Base-by-base conservation (phyloP, 1,140 invertebrate species). In the Calliphora vicina region DNA sequence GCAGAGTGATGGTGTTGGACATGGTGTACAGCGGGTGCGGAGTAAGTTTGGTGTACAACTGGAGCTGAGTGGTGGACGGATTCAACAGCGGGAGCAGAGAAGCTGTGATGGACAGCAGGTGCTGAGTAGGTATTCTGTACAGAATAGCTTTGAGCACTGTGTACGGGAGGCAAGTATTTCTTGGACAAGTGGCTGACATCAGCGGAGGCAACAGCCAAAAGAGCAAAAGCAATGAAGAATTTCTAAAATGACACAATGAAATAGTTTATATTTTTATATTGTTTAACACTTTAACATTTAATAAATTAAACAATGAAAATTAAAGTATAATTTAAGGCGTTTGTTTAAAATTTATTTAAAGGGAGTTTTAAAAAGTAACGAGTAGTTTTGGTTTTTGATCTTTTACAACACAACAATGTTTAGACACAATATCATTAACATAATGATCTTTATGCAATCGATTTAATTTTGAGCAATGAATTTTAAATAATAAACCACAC, bases 141-240 rank as follows among this genome's bases (percentile, higher is more conserved):
- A 0, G 85, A 20, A 0, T n/a, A n/a, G n/a, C n/a, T n/a, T n/a
- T 85, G 83, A 29, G 86, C 86, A 15, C 83, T 26, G 29, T 85
- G 82, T 27, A 83, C 82, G 73, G 83, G 83, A 17, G 83, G 83
- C 80, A 84, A 78, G 35, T 84, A 84, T 25, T 73, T 61, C 17
- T 50, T 42, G 13, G 82, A 83, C 6, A 89, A 84, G 61, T 89
- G 88, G 74, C 86, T 89, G 29, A 89, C 88, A 84, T 89, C 88
- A 26, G 87, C 88, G 27, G 84, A 78, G 15, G 82, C 88, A 2
- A 84, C 25, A 76, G 87, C 84, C 23, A 86, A 50, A 6, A 89
- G 35, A 12, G 86, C 84, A 82, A 89, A 82, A 78, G 87, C 85
- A 83, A 89, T 61, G 78, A 83, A 86, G 50, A 87, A 76, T 26